phyloP scores from a whole-genome alignment of 2,113 vertebrate genomes.

The Chlorodrepanis virens region DNA sequence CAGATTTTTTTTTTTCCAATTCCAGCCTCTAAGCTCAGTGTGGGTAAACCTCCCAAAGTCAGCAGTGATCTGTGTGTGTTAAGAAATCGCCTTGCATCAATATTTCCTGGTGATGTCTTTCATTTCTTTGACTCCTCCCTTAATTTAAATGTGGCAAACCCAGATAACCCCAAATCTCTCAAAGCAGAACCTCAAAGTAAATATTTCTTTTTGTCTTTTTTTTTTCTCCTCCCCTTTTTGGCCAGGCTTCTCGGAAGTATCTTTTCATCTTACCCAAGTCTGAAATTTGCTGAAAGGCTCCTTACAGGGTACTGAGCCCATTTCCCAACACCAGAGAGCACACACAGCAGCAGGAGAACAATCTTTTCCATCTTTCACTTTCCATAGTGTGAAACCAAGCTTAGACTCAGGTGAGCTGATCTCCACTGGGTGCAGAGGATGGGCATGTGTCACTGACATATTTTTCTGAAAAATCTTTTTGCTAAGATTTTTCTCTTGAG shows the following conservation, averaged over 20 bases:
- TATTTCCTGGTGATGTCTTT: background rate
- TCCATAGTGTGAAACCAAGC: background rate
- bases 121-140: constrained; percentile 27
- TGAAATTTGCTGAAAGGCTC: constrained; percentile 14
- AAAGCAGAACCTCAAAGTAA: constrained; percentile 2
- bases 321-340: background rate
- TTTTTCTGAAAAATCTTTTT: no score
- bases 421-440: background rate
- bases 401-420: background rate
- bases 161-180: background rate
- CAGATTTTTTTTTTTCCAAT: background rate
- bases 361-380: background rate
- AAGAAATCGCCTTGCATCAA: background rate
- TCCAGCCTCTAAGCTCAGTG: background rate
- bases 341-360: background rate
- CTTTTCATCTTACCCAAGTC: background rate
- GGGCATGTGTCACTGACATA: background rate
- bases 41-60: background rate
- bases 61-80: background rate
- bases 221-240: background rate
- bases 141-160: background rate
- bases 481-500: no score
- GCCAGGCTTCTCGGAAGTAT: background rate
- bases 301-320: background rate
- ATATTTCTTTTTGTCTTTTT: background rate